phyloP scores from a whole-genome alignment of 2,797 vertebrate genomes.

The Microctenopoma stevenorrisi region DNA sequence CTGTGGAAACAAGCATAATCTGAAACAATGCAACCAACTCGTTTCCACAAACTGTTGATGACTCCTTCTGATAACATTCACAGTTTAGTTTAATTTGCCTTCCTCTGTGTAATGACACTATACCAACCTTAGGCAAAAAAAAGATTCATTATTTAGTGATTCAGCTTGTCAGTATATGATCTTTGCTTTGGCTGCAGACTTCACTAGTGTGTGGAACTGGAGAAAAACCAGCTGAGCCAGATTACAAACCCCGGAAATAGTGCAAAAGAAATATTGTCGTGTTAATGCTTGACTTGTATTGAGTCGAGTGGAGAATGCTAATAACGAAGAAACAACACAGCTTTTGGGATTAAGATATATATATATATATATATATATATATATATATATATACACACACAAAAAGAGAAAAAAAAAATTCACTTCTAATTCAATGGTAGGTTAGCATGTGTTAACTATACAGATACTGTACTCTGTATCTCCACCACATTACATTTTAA shows the following conservation, averaged over 20 bases:
- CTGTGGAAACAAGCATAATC: constrained; percentile 17
- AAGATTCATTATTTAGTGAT: background rate
- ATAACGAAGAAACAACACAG: background rate
- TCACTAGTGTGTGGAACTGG: constrained; percentile 12
- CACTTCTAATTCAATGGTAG: background rate
- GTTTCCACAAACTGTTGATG: background rate
- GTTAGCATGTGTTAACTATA: background rate
- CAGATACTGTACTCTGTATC: constrained; percentile 12
- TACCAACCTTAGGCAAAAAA: background rate
- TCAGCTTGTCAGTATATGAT: constrained; percentile 30
- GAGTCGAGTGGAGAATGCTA: background rate
- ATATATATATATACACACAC: background rate
- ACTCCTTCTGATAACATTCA: constrained; percentile 10
- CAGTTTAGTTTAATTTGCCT: background rate
- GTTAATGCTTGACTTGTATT: background rate
- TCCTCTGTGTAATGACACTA: background rate
- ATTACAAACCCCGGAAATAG: constrained; percentile 2
- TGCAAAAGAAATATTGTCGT: background rate
- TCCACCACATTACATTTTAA: constrained; percentile 46
- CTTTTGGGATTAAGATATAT: background rate
- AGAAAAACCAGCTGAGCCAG: constrained; percentile 37
- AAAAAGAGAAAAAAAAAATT: background rate
- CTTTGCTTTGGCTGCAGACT: constrained; percentile 25
- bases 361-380: no score
- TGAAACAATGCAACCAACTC: background rate